A percentile compares a stretch with the other conserved stretches of the same genome.
phyloP scores from a whole-genome alignment of 2,113 vertebrate species.

The Chinchilla lanigera region DNA sequence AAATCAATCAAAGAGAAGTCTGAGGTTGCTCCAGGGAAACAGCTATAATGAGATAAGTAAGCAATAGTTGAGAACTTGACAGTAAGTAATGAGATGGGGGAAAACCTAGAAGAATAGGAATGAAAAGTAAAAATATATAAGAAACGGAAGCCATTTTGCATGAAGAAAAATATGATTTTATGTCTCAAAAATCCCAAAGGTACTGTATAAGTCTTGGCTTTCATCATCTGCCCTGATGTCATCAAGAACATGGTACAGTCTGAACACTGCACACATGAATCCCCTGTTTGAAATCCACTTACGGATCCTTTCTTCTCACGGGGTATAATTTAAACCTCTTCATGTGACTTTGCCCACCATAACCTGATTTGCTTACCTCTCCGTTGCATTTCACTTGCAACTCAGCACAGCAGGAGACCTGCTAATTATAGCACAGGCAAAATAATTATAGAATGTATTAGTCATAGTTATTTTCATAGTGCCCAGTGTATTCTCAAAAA shows the following conservation, averaged over 20 bases:
- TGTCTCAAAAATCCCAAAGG: not conserved
- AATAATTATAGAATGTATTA: not conserved
- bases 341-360: not conserved
- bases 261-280: not conserved
- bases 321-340: not conserved
- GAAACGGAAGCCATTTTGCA: not conserved
- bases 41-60: slow-evolving; percentile 45
- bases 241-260: not conserved
- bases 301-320: not conserved
- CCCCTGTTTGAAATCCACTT: not conserved
- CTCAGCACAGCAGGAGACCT: not conserved
- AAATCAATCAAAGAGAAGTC: slow-evolving; percentile 37
- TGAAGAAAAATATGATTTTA: not conserved
- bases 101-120: not conserved
- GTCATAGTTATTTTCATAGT: not conserved
- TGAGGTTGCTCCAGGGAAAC: not conserved
- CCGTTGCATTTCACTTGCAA: not conserved
- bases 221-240: not conserved
- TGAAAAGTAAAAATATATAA: slow-evolving; percentile 28
- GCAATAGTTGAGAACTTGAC: slow-evolving; percentile 10
- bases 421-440: not conserved
- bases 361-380: not conserved
- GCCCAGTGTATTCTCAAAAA: not conserved
- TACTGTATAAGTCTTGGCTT: not conserved
- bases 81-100: not conserved